A percentile compares a stretch with the other conserved stretches of the same genome.
These are phyloP conservation scores for Calliphora vicina DNA, from an alignment of 1,140 invertebrate species.

Conservation along the genomic window DNA sequence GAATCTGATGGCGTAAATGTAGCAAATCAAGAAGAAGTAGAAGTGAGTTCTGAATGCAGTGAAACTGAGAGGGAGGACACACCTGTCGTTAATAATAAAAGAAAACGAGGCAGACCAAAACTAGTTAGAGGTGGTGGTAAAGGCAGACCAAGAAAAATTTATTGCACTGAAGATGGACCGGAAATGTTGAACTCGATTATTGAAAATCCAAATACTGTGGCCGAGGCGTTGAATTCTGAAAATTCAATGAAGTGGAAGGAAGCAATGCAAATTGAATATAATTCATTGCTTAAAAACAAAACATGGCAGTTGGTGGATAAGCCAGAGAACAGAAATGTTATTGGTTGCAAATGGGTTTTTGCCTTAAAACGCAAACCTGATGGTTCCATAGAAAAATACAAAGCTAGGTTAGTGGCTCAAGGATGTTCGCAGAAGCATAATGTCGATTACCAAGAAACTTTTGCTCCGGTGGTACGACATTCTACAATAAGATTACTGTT, in stretches of 20 bases:
- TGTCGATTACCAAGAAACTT: constrained; percentile 37
- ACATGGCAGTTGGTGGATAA: constrained; percentile 46
- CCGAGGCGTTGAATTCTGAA: constrained; percentile 11
- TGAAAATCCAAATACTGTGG: neutral
- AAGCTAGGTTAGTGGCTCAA: constrained; percentile 10
- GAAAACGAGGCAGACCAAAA: neutral
- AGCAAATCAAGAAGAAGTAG: neutral
- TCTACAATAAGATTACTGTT: constrained; percentile 42
- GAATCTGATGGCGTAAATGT: neutral
- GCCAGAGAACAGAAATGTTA: constrained; percentile 32
- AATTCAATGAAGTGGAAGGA: constrained; percentile 51
- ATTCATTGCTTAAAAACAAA: constrained; percentile 49
- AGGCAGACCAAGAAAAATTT: neutral
- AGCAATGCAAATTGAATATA: constrained; percentile 36
- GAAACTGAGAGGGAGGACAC: neutral
- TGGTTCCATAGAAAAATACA: constrained; percentile 18
- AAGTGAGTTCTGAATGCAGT: neutral
- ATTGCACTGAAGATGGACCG: neutral
- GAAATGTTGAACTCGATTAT: neutral
- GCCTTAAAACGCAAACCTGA: neutral
- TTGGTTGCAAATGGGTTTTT: constrained; percentile 32
- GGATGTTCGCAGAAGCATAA: constrained; percentile 1
- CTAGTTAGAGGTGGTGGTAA: neutral
- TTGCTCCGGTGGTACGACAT: constrained; percentile 38
- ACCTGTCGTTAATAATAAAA: neutral